Base-by-base conservation (phyloP, 2,113 vertebrate genomes). In the Prietella phreatophila region DNA sequence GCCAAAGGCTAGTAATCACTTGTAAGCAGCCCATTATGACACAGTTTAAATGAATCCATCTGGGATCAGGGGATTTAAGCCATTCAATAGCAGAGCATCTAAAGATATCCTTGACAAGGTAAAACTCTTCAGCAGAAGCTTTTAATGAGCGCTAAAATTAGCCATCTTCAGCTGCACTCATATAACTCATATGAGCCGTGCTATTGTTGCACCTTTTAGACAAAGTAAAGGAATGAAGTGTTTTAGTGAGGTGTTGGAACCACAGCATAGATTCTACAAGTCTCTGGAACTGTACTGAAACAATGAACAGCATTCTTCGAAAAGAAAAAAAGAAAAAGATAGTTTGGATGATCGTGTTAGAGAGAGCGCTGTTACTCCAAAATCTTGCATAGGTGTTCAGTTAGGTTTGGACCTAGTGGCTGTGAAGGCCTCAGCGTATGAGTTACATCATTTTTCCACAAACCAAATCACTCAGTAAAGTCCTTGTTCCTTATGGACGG, bases 11-110 rank as follows among this genome's bases (percentile, higher is more conserved):
- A 89, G 91, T 92, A 93, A 93, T 93, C 90, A 90, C 91, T 92
- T 93, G 91, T 93, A 91, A 90, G 91, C 89, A 85, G 87, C 89
- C 90, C 89, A 90, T 93, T 92, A 93, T 87, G 89, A 92, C 88
- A 92, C 86, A 85, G 91, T 93, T 92, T 93, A 92, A 93, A 92
- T 90, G 89, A 93, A 92, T 92, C 89, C 91, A 91, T 92, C 92
- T 90, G 92, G 92, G 91, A 93, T 89, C 91, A 87, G 90, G 89
- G 92, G 91, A 91, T 90, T 92, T 89, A 67, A 89, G 82, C 83
- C 85, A 83, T 90, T 89, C 92, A 91, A 88, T 91, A 87, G 87
- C 87, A 92, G 92, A 90, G 88, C 92, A 93, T 93, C 92, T 93
- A 78, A 85, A 91, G 90, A 93, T 93, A 93, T 93, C 90, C 92